Evolutionary conservation across 2,888 invertebrate genomes (phyloP), one percentile per base, ranked within the genome.

Genomic region (Lomographa bimaculata): DNA sequence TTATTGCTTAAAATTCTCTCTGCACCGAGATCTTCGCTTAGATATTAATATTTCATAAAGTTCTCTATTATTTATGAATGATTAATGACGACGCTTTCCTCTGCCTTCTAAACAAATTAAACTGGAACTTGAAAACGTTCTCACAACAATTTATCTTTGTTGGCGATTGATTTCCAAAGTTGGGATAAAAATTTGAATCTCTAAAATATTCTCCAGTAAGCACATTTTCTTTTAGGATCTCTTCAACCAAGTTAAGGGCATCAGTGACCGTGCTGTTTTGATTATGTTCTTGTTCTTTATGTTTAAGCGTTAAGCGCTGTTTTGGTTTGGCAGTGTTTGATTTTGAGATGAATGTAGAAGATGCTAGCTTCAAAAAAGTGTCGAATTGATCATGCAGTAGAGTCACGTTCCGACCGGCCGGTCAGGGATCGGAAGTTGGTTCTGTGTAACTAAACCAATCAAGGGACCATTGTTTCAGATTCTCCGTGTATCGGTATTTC

Each of bases 401-500:
- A 57, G 68, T 81, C 82, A 83, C 83, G 81, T 83, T 64, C 63
- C 51, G 53, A 44, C 56, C 50, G 44, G 58, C 59, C 60, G 61
- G 59, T 54, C 61, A 45, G 66, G 68, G 71, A 69, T 77, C 71
- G 75, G 76, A 70, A 72, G 76, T 76, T 71, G 63, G 69, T 74
- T 79, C 68, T 62, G 67, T 79, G 66, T 81, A 83, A 83, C 83
- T 80, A 82, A 85, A 80, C 81, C 81, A 84, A 85, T 85, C 84
- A 86, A 69, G 52, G 51, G 52, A 47, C 64, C 67, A 84, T 84
- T 84, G 84, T 84, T 76, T 81, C 69, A 64, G 64, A 66, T 69
- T 60, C 57, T 33, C 18, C 54, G 59, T 68, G 64, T 73, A 68
- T 72, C 58, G 58, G 51, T 51, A 63, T 57, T 57, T 51, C 5